Evolutionary conservation across 1,140 invertebrate genomes (phyloP), one percentile per base, ranked within the genome.

Genomic region (Leptopilina clavipes): DNA sequence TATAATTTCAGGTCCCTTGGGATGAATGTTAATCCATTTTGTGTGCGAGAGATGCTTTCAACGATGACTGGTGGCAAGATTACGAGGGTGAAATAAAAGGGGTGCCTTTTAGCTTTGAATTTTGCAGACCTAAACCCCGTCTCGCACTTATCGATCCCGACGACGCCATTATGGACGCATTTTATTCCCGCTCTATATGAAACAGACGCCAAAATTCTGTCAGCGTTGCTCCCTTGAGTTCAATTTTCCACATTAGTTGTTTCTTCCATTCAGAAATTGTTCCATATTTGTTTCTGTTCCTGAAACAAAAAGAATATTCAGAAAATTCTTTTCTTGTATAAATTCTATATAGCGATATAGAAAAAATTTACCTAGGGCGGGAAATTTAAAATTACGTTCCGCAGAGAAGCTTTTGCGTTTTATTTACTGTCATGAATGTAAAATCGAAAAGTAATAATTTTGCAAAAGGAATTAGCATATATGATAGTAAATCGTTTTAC

Each of bases 141-240:
- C n/a, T 48, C n/a, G n/a, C n/a, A n/a, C n/a, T 76, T 89, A 90
- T 90, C 87, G 88, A 90, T 85, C 88, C 86, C 25, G 25, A 31
- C 25, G 84, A 85, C 86, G 88, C 86, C 87, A 86, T 87, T 81
- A 80, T 79, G 75, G 79, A 79, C 76, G 78, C 75, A 71, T 79
- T 79, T 81, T 71, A 78, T 82, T 75, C 5, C 77, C 3, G 14
- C 70, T 73, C 31, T 59, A 73, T 74, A 70, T 73, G 37, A 44
- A 14, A 48, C 12, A 52, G 56, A 14, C 22, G 74, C 44, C 48
- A 19, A 52, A 75, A 78, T 59, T 25, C 25, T 25, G 56, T 18
- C 25, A 25, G 56, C 56, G 56, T 59, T 31, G 17, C 43, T 54
- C 72, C 75, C 70, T 18, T 72, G 52, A 40, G 72, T 71, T 75